Conservation (phyloP, 2,888 invertebrate genomes). For the Biston betularia region DNA sequence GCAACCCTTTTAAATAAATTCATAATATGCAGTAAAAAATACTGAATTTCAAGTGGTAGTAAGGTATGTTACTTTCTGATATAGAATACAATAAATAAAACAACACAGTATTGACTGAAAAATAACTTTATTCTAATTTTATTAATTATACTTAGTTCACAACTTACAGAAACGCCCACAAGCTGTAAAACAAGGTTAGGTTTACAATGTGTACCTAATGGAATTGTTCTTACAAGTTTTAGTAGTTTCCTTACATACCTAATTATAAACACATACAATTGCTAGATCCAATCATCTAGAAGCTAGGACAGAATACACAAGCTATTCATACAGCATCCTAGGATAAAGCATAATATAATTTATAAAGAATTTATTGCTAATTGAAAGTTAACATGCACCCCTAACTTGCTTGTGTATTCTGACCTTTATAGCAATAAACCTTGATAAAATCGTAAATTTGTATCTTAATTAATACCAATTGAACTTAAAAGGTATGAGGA, state of each 20-base stretch:
- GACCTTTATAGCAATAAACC: conserved; percentile 39
- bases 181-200: conserved; percentile 70
- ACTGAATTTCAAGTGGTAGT: neutral
- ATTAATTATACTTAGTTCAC: conserved; percentile 79
- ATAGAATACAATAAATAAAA: conserved; percentile 61
- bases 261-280: conserved; percentile 72
- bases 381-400: neutral
- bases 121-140: conserved; percentile 84
- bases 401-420: conserved; percentile 27
- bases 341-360: conserved; percentile 1
- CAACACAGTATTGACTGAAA: conserved; percentile 71
- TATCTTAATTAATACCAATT: conserved; percentile 46
- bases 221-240: conserved; percentile 72
- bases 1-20: too few species aligned
- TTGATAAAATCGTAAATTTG: conserved; percentile 50
- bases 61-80: neutral
- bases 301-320: conserved; percentile 47
- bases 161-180: conserved; percentile 77
- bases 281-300: conserved; percentile 68
- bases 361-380: conserved; percentile 4
- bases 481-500: conserved; percentile 44
- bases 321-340: neutral
- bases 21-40: too few species aligned
- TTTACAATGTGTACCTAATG: conserved; percentile 73
- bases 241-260: conserved; percentile 63